Percentiles rank a stretch among this genome's conserved stretches.
phyloP scores from a whole-genome alignment of 1,140 invertebrate species.

The Pygmarrhopalites habei region DNA sequence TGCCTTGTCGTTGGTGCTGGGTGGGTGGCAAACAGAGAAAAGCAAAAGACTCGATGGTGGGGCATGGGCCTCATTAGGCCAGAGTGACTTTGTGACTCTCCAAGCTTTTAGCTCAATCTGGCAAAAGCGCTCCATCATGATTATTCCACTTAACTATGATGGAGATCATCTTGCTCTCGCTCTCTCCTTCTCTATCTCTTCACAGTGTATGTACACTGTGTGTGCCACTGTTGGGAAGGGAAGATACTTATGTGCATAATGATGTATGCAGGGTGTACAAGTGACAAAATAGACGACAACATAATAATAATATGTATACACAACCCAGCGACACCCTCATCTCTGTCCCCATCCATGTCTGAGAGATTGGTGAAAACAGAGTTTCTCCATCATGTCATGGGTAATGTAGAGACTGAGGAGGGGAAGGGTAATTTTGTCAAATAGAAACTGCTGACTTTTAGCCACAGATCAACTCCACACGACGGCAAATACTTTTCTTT shows the following conservation, averaged over 20 bases:
- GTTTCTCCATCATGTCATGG: not conserved
- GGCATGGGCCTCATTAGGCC: constrained; percentile 18
- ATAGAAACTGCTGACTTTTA: not conserved
- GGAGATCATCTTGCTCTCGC: constrained; percentile 18
- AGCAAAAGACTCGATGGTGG: not conserved
- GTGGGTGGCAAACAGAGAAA: too few species aligned
- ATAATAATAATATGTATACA: too few species aligned
- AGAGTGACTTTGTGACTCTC: constrained; percentile 22
- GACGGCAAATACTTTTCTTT: not conserved
- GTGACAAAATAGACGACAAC: not conserved
- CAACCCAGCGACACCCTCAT: too few species aligned
- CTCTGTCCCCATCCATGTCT: too few species aligned
- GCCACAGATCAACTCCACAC: not conserved
- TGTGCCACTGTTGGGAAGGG: too few species aligned
- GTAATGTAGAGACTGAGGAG: not conserved
- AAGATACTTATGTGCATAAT: not conserved
- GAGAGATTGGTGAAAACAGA: too few species aligned
- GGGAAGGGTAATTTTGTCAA: not conserved
- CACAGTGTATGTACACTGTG: too few species aligned
- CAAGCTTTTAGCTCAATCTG: constrained; percentile 18
- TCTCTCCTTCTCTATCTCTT: not conserved
- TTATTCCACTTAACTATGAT: constrained; percentile 27
- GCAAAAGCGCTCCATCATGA: constrained; percentile 24
- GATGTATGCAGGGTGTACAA: not conserved
- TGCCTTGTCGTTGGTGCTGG: too few species aligned